These are phyloP conservation scores for Torymus auratus DNA, from an alignment of 2,888 invertebrate genomes.

Conservation along the genomic window DNA sequence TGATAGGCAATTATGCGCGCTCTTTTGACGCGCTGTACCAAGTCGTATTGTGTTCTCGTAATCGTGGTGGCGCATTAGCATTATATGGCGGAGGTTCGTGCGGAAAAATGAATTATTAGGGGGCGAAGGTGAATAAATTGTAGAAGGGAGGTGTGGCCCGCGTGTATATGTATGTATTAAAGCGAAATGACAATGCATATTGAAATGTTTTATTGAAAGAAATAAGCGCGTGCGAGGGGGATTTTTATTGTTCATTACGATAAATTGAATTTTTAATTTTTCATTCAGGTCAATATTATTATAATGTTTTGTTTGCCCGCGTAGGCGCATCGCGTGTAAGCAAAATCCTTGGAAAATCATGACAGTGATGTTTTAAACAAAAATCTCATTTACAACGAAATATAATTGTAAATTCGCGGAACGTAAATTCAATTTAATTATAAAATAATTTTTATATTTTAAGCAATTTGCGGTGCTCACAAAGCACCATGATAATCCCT, in stretches of 20 bases:
- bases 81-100: not conserved
- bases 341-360: no score
- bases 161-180: not conserved
- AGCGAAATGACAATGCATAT: not conserved
- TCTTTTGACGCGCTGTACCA: constrained; percentile 15
- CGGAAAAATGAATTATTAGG: constrained; percentile 7
- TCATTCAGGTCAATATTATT: not conserved
- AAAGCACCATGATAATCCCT: no score
- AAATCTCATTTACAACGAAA: no score
- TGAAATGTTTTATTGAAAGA: constrained; percentile 1
- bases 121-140: not conserved
- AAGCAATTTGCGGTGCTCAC: no score
- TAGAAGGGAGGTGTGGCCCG: no score
- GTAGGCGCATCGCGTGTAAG: not conserved
- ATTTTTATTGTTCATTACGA: no score
- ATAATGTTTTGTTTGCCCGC: not conserved
- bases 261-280: no score
- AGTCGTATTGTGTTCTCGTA: constrained; percentile 2
- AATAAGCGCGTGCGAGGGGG: not conserved
- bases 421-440: no score
- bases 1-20: constrained; percentile 19
- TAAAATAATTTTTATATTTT: no score
- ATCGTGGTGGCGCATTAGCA: not conserved
- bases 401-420: no score
- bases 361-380: no score